A percentile compares a stretch with the other conserved stretches of the same genome.
phyloP scores from a whole-genome alignment of 35 echinoderm and acorn worm genomes.

The Ophiothrix spiculata region DNA sequence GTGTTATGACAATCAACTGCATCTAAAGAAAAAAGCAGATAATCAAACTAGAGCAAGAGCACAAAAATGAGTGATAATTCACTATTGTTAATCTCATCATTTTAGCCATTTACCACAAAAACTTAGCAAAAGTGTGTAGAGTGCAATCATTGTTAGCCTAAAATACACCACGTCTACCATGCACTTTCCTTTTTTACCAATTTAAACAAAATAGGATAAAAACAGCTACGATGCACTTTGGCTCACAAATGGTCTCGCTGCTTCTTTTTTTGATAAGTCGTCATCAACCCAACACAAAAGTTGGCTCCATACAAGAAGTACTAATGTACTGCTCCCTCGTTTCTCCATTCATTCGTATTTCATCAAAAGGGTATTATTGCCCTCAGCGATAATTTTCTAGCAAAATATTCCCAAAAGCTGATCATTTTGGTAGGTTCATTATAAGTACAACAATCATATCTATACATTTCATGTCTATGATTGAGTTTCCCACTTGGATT shows the following conservation, averaged over 20 bases:
- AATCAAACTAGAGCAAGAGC: too few species aligned
- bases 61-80: neutral
- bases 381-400: neutral
- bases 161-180: neutral
- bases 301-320: neutral
- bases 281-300: neutral
- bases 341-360: neutral
- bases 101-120: conserved; percentile 12
- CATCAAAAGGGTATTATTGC: neutral
- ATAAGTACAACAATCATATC: neutral
- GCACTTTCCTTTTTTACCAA: neutral
- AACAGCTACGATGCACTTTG: neutral
- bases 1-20: neutral
- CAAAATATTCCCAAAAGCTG: neutral
- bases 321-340: neutral
- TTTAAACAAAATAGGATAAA: neutral
- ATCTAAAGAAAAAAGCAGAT: neutral
- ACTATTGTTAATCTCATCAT: neutral
- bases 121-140: neutral
- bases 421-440: conserved; percentile 10
- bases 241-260: neutral
- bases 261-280: neutral
- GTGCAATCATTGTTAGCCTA: neutral
- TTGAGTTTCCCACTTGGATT: neutral
- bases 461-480: neutral